These are phyloP conservation scores for Florisuga fusca DNA, from an alignment of 2,797 vertebrate genomes.

Conservation along the genomic window DNA sequence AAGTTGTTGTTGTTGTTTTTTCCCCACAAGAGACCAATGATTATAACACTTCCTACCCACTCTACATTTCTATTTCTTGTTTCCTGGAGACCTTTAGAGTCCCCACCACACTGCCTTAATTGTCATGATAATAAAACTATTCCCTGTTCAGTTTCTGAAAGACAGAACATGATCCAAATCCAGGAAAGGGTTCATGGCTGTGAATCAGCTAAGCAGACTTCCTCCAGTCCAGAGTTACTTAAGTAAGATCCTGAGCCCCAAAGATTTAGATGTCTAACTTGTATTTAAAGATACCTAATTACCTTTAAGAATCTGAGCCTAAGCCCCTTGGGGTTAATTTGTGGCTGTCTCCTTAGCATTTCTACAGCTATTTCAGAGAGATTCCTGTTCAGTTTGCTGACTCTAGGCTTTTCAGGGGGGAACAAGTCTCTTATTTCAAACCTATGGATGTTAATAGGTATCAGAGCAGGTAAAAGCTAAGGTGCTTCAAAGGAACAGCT, in stretches of 20 bases:
- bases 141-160: not conserved
- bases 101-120: fast-evolving
- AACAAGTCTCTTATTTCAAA: not conserved
- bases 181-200: not conserved
- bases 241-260: constrained; percentile 45
- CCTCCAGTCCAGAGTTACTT: not conserved
- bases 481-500: not conserved
- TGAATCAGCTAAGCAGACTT: constrained; percentile 41
- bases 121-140: not conserved
- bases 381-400: not conserved
- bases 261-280: constrained; percentile 64
- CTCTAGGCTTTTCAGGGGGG: not conserved
- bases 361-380: not conserved
- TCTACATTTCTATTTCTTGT: not conserved
- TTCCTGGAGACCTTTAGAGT: not conserved
- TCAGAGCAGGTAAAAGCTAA: not conserved
- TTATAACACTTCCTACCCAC: not conserved
- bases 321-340: constrained; percentile 42
- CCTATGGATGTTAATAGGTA: not conserved
- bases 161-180: not conserved
- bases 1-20: not conserved
- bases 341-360: not conserved
- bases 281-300: constrained; percentile 68
- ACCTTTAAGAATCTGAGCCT: constrained; percentile 58
- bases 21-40: not conserved